Conservation (phyloP, 2,113 vertebrate species). For the Aythya baeri region DNA sequence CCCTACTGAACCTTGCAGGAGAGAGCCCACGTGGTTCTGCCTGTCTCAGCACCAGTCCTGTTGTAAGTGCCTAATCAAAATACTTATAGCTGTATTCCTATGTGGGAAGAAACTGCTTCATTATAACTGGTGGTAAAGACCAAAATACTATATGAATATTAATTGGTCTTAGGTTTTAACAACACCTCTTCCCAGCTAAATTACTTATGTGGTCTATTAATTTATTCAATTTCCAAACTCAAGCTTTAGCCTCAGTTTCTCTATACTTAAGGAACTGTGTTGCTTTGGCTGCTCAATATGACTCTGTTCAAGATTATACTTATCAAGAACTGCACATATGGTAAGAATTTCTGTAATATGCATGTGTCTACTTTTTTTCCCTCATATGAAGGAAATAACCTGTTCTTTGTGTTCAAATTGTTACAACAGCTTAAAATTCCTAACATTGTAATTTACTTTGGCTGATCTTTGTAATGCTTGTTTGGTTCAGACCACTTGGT, state of each 20-base stretch:
- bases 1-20: background rate
- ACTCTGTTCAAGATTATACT: background rate
- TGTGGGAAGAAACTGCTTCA: background rate
- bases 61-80: background rate
- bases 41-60: background rate
- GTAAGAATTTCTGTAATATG: background rate
- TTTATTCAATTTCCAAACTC: background rate
- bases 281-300: background rate
- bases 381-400: background rate
- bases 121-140: background rate
- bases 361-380: background rate
- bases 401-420: background rate
- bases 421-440: background rate
- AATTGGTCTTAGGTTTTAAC: background rate
- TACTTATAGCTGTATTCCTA: background rate
- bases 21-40: background rate
- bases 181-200: background rate
- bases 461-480: background rate
- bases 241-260: background rate
- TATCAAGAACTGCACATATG: background rate
- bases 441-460: background rate
- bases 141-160: background rate
- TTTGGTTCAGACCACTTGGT: background rate
- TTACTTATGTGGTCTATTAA: background rate
- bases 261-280: background rate